Evolutionary conservation across 2,888 invertebrate genomes (phyloP), one percentile per base, ranked within the genome.

Genomic region (Phyto melanocephala): DNA sequence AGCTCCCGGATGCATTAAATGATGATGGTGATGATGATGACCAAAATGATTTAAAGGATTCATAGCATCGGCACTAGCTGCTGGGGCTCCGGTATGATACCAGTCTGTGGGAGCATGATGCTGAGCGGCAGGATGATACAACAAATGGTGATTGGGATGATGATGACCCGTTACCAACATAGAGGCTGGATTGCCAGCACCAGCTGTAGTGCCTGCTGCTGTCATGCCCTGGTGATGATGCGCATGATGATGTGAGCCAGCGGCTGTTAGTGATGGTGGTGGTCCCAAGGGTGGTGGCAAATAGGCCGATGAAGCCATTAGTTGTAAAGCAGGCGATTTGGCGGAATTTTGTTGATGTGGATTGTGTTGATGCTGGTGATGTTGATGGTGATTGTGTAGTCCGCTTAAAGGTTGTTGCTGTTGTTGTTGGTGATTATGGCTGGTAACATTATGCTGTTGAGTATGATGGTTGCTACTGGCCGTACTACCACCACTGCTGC

Each of bases 1-100:
- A 50, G 95, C 95, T 10, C 95, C 95, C 33, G 94, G 94, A 90
- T 93, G 94, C 93, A 94, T 93, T 86, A 94, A 89, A 86, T 93
- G 94, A 85, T 94, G 94, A 84, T 93, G 93, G 81, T 93, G 93
- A 88, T 93, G 93, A 87, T 94, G 94, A 88, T 90, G 90, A 1
- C 94, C 92, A 82, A 93, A 92, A 85, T 92, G 92, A 87, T 92
- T 91, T 63, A 91, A 85, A 50, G 91, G 89, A 87, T 91, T 91
- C 89, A 91, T 92, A 4, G 91, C 89, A 68, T 91, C 92, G 54
- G 90, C 88, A 5, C 86, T 77, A 88, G 92, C 84, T 87, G 89
- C 67, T 89, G 92, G 80, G n/a, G 91, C 87, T 7, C 88, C 86
- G 84, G 83, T 80, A 83, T 90, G 91, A 89, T 91, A 91, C 91